These are phyloP conservation scores for Leptoclinus maculatus DNA, from an alignment of 2,797 vertebrate species.

Conservation along the genomic window DNA sequence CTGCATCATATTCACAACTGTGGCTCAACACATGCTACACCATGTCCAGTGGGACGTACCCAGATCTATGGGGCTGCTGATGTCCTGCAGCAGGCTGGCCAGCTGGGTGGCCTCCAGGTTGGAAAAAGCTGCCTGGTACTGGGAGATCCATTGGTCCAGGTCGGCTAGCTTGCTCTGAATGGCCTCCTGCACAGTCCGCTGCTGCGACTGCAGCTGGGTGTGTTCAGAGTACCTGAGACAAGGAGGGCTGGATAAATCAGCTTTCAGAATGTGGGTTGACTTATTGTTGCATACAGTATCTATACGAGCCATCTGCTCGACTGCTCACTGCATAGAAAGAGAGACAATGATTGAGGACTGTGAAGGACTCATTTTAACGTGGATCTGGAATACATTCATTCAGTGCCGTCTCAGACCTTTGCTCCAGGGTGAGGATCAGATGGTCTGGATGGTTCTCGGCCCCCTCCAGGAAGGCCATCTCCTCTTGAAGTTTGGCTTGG, in stretches of 20 bases:
- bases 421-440: slow-evolving; percentile 91
- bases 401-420: slow-evolving; percentile 78
- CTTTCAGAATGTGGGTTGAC: background rate
- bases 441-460: slow-evolving; percentile 92
- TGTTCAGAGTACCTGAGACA: slow-evolving; percentile 93
- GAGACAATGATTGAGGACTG: background rate
- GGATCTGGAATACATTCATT: background rate
- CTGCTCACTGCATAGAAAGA: background rate
- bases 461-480: slow-evolving; percentile 93
- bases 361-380: background rate
- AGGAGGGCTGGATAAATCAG: background rate
- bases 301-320: background rate
- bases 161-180: slow-evolving; percentile 96
- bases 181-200: slow-evolving; percentile 95
- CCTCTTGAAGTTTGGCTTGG: slow-evolving; percentile 92
- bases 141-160: slow-evolving; percentile 97
- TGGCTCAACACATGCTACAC: no score
- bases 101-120: slow-evolving; percentile 97
- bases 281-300: background rate
- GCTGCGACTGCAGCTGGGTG: slow-evolving; percentile 94
- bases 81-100: slow-evolving; percentile 97
- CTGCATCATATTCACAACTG: background rate
- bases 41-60: slow-evolving; percentile 74
- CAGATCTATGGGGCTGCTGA: slow-evolving; percentile 95
- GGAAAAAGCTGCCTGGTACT: slow-evolving; percentile 95